Conservation (phyloP, 2,797 vertebrate genomes). For the Epinephelus coioides region DNA sequence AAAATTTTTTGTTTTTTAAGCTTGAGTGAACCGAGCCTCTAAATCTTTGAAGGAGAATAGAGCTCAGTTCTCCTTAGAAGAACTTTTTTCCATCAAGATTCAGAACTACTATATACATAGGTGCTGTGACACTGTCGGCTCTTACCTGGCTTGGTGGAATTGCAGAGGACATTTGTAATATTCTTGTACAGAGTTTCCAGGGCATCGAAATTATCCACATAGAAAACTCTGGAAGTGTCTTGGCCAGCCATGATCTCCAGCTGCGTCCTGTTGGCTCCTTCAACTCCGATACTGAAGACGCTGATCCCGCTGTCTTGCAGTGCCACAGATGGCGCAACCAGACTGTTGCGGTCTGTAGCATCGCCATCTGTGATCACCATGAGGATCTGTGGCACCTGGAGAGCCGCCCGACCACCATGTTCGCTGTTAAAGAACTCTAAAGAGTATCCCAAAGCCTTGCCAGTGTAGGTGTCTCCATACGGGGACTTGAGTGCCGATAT, state of each 20-base stretch:
- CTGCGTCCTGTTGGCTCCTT: slow-evolving; percentile 68
- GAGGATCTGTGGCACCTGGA: slow-evolving; percentile 81
- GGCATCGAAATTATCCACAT: slow-evolving; percentile 76
- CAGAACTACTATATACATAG: background rate
- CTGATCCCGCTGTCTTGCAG: slow-evolving; percentile 69
- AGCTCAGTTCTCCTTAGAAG: no score
- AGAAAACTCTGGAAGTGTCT: slow-evolving; percentile 77
- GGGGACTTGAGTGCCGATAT: slow-evolving; percentile 62
- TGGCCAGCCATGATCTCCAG: slow-evolving; percentile 81
- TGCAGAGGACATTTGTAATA: slow-evolving; percentile 81
- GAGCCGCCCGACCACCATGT: slow-evolving; percentile 75
- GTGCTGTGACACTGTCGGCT: background rate
- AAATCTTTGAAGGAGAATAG: no score
- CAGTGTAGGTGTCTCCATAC: slow-evolving; percentile 78
- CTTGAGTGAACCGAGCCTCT: no score
- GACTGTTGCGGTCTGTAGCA: slow-evolving; percentile 67
- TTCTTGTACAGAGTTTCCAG: slow-evolving; percentile 82
- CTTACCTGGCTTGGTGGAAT: slow-evolving; percentile 85
- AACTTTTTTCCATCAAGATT: background rate
- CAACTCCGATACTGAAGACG: slow-evolving; percentile 86
- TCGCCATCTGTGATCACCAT: slow-evolving; percentile 88
- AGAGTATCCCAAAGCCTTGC: slow-evolving; percentile 80
- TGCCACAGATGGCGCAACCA: slow-evolving; percentile 51
- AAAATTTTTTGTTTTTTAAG: no score
- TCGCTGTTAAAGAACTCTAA: slow-evolving; percentile 72